Conservation (phyloP, 2,113 vertebrate species). For the Petrocephalus microphthalmus region DNA sequence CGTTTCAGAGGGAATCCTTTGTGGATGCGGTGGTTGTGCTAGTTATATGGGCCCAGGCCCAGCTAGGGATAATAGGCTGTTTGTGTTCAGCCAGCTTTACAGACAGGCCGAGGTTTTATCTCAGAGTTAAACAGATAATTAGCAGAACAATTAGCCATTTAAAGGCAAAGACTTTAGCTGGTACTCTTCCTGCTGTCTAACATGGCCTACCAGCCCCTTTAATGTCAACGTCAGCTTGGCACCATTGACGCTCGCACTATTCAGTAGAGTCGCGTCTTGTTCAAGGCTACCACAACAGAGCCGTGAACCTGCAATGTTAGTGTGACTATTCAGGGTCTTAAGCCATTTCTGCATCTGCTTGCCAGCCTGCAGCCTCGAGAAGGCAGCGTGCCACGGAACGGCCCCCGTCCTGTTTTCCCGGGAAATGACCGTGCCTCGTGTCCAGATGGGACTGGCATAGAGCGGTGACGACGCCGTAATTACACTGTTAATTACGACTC, state of each 20-base stretch:
- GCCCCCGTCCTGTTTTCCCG: background rate
- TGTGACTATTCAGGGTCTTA: background rate
- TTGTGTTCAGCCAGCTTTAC: background rate
- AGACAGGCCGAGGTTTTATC: background rate
- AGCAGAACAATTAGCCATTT: background rate
- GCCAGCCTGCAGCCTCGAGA: background rate
- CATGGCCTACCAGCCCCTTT: too few relatives aligned
- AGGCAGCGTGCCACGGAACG: background rate
- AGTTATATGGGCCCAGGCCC: background rate
- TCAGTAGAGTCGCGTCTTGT: background rate
- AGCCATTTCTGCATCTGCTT: background rate
- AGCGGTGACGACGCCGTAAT: conserved; percentile 13
- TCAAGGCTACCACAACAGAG: background rate
- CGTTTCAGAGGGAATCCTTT: background rate
- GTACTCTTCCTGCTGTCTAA: background rate
- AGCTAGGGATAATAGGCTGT: background rate
- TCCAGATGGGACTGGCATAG: conserved; percentile 17
- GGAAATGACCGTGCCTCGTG: background rate
- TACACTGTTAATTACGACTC: conserved; percentile 31
- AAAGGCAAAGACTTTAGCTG: background rate
- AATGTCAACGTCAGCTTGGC: background rate
- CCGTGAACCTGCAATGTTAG: background rate
- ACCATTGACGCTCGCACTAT: background rate
- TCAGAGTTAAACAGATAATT: background rate
- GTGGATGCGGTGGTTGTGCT: background rate